phyloP scores from a whole-genome alignment of 1,140 invertebrate genomes.

The Psilanteris sp. region DNA sequence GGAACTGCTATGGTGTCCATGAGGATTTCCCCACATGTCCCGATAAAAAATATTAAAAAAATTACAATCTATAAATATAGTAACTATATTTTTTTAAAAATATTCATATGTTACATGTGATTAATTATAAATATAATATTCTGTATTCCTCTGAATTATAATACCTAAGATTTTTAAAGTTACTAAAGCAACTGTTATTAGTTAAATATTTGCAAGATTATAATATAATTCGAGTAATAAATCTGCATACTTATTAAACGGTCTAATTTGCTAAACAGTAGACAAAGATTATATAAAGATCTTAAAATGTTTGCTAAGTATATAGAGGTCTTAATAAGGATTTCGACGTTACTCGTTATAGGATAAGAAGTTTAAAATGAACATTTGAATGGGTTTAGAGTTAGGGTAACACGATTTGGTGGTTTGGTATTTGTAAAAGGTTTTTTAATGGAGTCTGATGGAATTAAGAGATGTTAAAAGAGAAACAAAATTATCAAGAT shows the following conservation, averaged over 20 bases:
- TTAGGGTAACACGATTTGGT: conserved; percentile 19
- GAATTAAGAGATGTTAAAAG: conserved; percentile 22
- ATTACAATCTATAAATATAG: no score
- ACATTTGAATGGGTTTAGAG: conserved; percentile 22
- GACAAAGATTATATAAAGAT: not conserved
- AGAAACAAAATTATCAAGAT: conserved; percentile 1
- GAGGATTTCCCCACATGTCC: no score
- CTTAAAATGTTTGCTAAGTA: not conserved
- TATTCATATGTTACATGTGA: no score
- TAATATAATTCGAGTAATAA: no score
- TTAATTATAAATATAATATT: no score
- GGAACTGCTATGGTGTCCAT: no score
- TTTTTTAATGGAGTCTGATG: conserved; percentile 35
- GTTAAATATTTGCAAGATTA: no score
- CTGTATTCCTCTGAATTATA: no score
- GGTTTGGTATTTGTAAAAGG: conserved; percentile 28
- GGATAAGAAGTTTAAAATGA: conserved; percentile 6
- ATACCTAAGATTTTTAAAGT: no score
- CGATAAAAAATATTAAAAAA: no score
- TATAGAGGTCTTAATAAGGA: conserved; percentile 1
- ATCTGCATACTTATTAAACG: not conserved
- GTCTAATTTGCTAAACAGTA: not conserved
- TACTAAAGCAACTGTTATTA: no score
- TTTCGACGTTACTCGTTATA: not conserved
- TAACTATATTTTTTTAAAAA: no score